Base-by-base conservation (phyloP, 2,113 vertebrate genomes). In the Eurypyga helias region DNA sequence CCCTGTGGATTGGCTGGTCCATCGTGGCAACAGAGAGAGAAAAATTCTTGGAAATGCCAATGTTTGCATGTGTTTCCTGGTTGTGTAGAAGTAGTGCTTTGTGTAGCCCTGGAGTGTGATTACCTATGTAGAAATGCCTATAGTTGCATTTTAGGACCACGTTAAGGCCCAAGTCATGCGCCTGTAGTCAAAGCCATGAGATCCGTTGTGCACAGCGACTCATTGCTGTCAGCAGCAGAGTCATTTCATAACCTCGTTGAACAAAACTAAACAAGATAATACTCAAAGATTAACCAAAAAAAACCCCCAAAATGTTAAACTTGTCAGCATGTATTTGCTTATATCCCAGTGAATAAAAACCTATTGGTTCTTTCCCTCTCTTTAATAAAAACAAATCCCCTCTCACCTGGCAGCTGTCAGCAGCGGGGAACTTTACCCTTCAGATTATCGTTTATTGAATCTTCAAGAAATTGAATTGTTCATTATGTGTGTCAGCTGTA, bases 401-500 rank as follows among this genome's bases (percentile, higher is more conserved):
- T 88, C 91, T 88, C 94, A 87, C 87, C 67, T 89, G 90, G 83
- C 95, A 96, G 83, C 92, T 97, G 93, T 75, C 95, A 90, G 89
- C 84, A 88, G 8, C 3, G 6, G 79, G 65, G 46, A 96, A 67
- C 93, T 69, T 94, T 52, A 82, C 73, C 82, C 90, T 96, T 93
- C 89, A 89, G 81, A 90, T 96, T 95, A 92, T 91, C 49, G 0
- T 76, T 96, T 96, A 94, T 92, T 97, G 91, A 92, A 97, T 96
- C 95, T 76, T 70, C 90, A 81, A 83, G 90, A 92, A 96, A 96
- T 92, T 76, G 91, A 90, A 94, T 97, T 95, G 87, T 96, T 94
- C 87, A 64, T 79, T 94, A 71, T 81, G 58, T 70, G 64, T 95
- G 96, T 95, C 94, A 93, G 62, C 81, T 83, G 82, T 31, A 66